Evolutionary conservation across 2,113 vertebrate species (phyloP), one percentile per base, ranked within the genome.

Genomic region (Acinonyx jubatus): DNA sequence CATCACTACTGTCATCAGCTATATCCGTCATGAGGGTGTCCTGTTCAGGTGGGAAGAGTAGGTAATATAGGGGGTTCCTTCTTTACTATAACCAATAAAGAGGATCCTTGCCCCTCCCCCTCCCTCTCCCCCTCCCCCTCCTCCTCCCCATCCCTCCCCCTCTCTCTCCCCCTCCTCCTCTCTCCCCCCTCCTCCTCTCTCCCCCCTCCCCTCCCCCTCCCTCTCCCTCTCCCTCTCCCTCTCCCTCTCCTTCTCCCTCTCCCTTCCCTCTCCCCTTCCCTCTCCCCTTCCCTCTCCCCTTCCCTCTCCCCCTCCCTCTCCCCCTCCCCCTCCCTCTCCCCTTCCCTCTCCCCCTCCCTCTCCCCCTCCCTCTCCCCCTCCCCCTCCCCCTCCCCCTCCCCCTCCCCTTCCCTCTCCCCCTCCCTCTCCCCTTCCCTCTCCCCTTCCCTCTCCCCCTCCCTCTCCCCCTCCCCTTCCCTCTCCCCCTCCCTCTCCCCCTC

Each of bases 401-500:
- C 1, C 1, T 0, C 57, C 25, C 38, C n/a, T n/a, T n/a, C n/a
- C n/a, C n/a, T n/a, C 38, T 38, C 38, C 38, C 38, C 4, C 38
- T 38, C 57, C 5, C 3, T 6, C 7, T 27, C 23, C 25, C 12
- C 23, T n/a, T n/a, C n/a, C n/a, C n/a, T n/a, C 27, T 27, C 11
- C 3, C 5, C 25, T 5, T 3, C 41, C 41, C 41, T 5, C 1
- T 41, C 41, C 10, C 29, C 3, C 27, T 63, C 1, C 57, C 18
- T 63, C 55, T 63, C 25, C 18, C 61, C 25, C 6, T 63, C 7
- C 55, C 41, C 1, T 1, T 41, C 41, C 41, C 41, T 6, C 41
- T 7, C 41, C 41, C 41, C 1, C 0, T 41, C 6, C 41, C 41
- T 1, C 1, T 41, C n/a, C n/a, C n/a, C n/a, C n/a, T n/a, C n/a